Conservation (phyloP, 2,113 vertebrate genomes). For the Percina caprodes region DNA sequence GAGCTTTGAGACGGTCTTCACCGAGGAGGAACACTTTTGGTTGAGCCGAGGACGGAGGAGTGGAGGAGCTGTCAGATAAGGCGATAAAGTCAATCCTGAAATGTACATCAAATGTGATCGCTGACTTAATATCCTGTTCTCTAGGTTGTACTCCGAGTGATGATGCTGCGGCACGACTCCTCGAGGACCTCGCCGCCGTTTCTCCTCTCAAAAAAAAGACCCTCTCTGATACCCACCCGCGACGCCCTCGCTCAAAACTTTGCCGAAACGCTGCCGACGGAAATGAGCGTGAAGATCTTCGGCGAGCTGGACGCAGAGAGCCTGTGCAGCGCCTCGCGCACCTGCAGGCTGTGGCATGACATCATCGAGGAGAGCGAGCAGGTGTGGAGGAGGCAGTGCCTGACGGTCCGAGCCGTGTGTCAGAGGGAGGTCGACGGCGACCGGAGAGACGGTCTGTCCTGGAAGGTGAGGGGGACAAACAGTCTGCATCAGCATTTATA, state of each 20-base stretch:
- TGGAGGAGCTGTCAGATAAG: too few relatives aligned
- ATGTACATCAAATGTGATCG: too few relatives aligned
- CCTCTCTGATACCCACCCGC: slow-evolving; percentile 12
- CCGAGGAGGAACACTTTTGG: too few relatives aligned
- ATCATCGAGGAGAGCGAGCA: slow-evolving; percentile 82
- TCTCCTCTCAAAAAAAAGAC: slow-evolving; percentile 28
- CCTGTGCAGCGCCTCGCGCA: slow-evolving; percentile 84
- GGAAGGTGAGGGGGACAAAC: slow-evolving; percentile 88
- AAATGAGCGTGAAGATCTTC: slow-evolving; percentile 88
- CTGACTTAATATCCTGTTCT: not conserved
- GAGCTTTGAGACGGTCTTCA: too few relatives aligned
- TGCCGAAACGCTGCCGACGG: slow-evolving; percentile 82
- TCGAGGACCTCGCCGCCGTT: slow-evolving; percentile 40
- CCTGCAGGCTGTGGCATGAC: slow-evolving; percentile 87
- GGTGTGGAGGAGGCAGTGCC: slow-evolving; percentile 89
- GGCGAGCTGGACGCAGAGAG: slow-evolving; percentile 84
- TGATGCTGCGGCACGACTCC: slow-evolving; percentile 83
- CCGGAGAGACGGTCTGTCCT: slow-evolving; percentile 84
- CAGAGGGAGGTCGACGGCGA: slow-evolving; percentile 87
- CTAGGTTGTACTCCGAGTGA: slow-evolving; percentile 34
- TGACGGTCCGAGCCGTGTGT: slow-evolving; percentile 82
- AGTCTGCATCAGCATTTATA: too few relatives aligned
- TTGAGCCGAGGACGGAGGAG: too few relatives aligned
- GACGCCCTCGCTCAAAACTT: slow-evolving; percentile 69
- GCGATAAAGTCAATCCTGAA: too few relatives aligned